Percentiles rank a stretch among this genome's conserved stretches.
Evolutionary conservation across 2,113 vertebrate species (phyloP).

Genomic region (Festucalex cinctus): DNA sequence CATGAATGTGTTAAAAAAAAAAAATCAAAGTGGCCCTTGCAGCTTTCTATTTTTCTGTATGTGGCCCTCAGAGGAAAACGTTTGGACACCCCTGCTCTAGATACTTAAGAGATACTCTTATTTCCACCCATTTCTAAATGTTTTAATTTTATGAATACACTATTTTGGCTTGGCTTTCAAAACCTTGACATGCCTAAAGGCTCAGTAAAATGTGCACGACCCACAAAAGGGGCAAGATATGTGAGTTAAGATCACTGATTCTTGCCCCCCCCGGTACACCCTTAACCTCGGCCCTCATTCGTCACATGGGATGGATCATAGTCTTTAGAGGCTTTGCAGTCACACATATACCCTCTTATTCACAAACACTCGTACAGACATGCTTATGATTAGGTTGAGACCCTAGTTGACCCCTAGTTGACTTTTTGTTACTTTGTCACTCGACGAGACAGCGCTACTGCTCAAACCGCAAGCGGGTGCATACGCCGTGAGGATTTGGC

Average conservation of each 20-base stretch:
- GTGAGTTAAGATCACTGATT: slow-evolving; percentile 38
- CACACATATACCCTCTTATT: slow-evolving; percentile 42
- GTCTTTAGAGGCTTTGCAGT: slow-evolving; percentile 51
- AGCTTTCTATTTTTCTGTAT: no score
- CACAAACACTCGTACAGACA: slow-evolving; percentile 47
- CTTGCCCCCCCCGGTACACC: slow-evolving; percentile 23
- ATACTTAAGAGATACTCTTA: no score
- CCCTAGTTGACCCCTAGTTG: slow-evolving; percentile 58
- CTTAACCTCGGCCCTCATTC: slow-evolving; percentile 61
- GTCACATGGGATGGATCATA: slow-evolving; percentile 61
- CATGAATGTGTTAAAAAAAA: no score
- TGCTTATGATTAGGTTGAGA: slow-evolving; percentile 45
- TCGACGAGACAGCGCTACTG: slow-evolving; percentile 32
- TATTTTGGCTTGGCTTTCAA: background rate
- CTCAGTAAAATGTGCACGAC: slow-evolving; percentile 19
- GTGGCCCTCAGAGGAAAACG: no score
- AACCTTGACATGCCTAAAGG: background rate
- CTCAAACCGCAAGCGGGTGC: slow-evolving; percentile 14
- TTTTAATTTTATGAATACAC: background rate
- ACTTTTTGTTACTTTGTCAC: slow-evolving; percentile 46
- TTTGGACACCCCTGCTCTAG: no score
- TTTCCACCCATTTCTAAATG: background rate
- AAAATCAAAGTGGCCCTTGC: no score
- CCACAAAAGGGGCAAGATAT: slow-evolving; percentile 15
- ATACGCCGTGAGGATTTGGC: slow-evolving; percentile 8